Evolutionary conservation across 1,140 invertebrate species (phyloP), one percentile per base, ranked within the genome.

Genomic region (Tetramorium simillimum): DNA sequence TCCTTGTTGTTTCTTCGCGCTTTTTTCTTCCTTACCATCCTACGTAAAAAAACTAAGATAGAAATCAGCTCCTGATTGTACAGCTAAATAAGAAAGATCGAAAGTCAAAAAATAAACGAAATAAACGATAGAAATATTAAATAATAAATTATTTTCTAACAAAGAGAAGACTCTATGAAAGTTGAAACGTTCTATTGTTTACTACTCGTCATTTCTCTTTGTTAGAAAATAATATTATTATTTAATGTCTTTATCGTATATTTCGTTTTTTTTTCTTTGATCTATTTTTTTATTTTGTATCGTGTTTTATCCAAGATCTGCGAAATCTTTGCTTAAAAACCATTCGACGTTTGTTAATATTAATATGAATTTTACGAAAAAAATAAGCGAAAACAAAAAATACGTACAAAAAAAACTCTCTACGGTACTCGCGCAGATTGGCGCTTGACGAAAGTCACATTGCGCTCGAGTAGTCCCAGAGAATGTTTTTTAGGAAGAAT

Each of bases 401-500:
- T 21, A 73, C 18, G 9, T 37, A 24, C 40, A 58, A 73, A 58
- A 58, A 7, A 10, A 46, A 28, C 33, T 49, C 72, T 62, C 18
- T 28, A 70, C 3, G 3, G n/a, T 58, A 28, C 69, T 82, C 24
- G 40, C 28, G 21, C 51, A 82, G 56, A 84, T 73, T 73, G 40
- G 69, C 24, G 33, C 69, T 73, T 75, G 69, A 75, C 80, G 69
- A 84, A 60, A 84, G 80, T 84, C 80, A 75, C 69, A 84, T 84
- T 75, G 80, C 69, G 53, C 69, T 49, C 69, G 28, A 60, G 24
- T 43, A 60, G 80, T 73, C 12, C 10, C 51, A 9, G n/a, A 49
- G 46, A 88, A 88, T 73, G 37, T 84, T 84, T 82, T 84, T 84
- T 84, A 84, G 24, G 40, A 73, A n/a, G 67, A 56, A 73, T 73